Base-by-base conservation (phyloP, 2,888 invertebrate genomes). In the Resseliella maxima region DNA sequence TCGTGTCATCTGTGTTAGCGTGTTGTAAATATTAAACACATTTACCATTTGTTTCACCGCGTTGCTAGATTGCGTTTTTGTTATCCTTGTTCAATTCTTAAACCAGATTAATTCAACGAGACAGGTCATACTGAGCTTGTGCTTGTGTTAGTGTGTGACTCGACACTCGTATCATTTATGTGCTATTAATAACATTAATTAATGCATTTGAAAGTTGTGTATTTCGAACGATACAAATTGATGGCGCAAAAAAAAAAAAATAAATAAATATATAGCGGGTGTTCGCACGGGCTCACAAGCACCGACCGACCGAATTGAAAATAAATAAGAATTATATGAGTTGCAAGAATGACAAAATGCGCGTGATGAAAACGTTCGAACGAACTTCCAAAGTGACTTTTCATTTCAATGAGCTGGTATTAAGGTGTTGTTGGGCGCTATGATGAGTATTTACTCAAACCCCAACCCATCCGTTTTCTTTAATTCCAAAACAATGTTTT, bases 121-220 rank as follows among this genome's bases (percentile, higher is more conserved):
- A 72, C 72, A 72, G 31, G 72, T 72, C 72, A 72, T 35, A 72
- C 31, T 31, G 31, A 72, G 31, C n/a, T n/a, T n/a, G n/a, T n/a
- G n/a, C n/a, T n/a, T n/a, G n/a, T n/a, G n/a, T n/a, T n/a, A n/a
- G n/a, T n/a, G n/a, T n/a, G n/a, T n/a, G n/a, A 72, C 72, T 72
- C 31, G 72, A 72, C 72, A 72, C 72, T 72, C 72, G 72, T 72
- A 72, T 72, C 72, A 18, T 72, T 72, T 72, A 72, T 31, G 31
- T 72, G 72, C 72, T 72, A 72, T 72, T 72, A 72, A 72, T 72
- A 72, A 72, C 72, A 31, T 72, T 72, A 72, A 72, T 72, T 72
- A 72, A 72, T 72, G 72, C 72, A 72, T 72, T 72, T n/a, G 59
- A 59, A 59, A 59, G 24, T 59, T 59, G 46, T 50, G 50, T 50